phyloP scores from a whole-genome alignment of 2,888 invertebrate genomes.

The Aspidiotus destructor region DNA sequence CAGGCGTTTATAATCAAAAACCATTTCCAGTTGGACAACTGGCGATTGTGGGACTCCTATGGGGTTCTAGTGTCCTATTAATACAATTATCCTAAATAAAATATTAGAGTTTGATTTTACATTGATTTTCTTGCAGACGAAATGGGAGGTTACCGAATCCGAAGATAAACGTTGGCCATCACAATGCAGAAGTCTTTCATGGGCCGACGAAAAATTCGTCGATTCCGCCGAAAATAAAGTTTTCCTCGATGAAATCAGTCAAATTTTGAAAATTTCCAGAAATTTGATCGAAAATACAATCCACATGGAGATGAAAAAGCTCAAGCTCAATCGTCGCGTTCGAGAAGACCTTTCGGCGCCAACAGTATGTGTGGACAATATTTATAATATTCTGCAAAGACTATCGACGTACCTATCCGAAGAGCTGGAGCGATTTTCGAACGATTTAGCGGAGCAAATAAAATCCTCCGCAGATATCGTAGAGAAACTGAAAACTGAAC shows the following conservation, averaged over 20 bases:
- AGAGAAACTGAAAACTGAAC: neutral
- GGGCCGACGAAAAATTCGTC: neutral
- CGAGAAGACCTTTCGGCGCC: neutral
- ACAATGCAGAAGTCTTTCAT: neutral
- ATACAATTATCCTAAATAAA: too few species aligned
- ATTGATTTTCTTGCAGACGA: too few species aligned
- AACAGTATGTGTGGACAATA: neutral
- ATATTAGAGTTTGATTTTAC: too few species aligned
- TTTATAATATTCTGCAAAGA: neutral
- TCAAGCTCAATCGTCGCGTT: neutral
- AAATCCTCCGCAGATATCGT: neutral
- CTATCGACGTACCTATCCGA: neutral
- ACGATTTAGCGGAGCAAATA: neutral
- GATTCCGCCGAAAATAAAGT: neutral
- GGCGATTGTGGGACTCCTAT: too few species aligned
- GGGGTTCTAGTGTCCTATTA: too few species aligned
- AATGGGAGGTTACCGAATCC: too few species aligned
- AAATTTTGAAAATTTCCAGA: neutral
- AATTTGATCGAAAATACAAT: conserved; percentile 1
- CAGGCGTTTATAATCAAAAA: too few species aligned
- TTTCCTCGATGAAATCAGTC: neutral
- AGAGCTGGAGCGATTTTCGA: neutral
- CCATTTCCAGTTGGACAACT: too few species aligned
- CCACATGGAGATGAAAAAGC: neutral
- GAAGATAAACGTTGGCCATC: neutral